A percentile compares a stretch with the other conserved stretches of the same genome.
Evolutionary conservation across 2,113 vertebrate genomes (phyloP).

Genomic region (Onychostoma macrolepis): DNA sequence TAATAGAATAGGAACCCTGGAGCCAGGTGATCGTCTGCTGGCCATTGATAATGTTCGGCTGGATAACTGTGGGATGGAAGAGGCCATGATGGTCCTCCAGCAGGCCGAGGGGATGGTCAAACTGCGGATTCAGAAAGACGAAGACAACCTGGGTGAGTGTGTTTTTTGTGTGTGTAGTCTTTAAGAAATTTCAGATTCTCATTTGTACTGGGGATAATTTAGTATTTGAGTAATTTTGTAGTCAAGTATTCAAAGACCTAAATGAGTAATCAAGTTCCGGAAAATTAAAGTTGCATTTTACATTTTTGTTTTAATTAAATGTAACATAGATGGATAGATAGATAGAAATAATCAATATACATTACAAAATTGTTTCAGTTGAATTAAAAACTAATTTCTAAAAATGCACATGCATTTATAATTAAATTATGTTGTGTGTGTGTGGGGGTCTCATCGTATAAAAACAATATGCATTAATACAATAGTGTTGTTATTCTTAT

Average conservation of each 20-base stretch:
- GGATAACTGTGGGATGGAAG: conserved; percentile 93
- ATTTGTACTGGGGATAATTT: background rate
- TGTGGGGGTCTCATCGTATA: no score
- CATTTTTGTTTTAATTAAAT: background rate
- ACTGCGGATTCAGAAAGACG: conserved; percentile 94
- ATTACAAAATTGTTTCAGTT: background rate
- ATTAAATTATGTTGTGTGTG: no score
- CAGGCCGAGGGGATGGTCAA: conserved; percentile 97
- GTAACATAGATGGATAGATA: background rate
- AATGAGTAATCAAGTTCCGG: background rate
- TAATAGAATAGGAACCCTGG: conserved; percentile 91
- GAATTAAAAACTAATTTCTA: background rate
- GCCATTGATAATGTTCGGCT: conserved; percentile 94
- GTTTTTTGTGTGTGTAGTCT: conserved; percentile 1
- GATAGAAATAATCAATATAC: background rate
- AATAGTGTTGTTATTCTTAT: no score
- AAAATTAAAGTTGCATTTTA: background rate
- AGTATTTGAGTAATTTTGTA: background rate
- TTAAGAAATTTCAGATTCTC: background rate
- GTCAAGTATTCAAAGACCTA: background rate
- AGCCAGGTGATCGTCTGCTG: conserved; percentile 94
- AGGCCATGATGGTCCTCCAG: conserved; percentile 91
- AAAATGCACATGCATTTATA: no score
- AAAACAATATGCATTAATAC: no score
- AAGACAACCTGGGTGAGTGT: conserved; percentile 91